These are phyloP conservation scores for Aspidiotus destructor DNA, from an alignment of 2,888 invertebrate species.

Conservation along the genomic window DNA sequence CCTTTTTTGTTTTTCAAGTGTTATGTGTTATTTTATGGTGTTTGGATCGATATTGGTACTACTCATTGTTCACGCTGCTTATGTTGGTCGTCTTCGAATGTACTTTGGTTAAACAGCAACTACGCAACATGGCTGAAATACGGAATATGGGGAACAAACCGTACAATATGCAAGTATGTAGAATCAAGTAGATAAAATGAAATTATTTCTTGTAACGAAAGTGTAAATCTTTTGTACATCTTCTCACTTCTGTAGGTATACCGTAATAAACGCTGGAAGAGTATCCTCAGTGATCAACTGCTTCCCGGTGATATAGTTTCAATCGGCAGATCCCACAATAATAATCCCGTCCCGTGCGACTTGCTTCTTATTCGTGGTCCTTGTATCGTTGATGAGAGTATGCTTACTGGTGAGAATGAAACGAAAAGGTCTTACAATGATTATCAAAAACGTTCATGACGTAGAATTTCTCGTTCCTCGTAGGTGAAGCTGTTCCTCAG, in stretches of 20 bases:
- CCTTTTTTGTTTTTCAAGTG: slow-evolving; percentile 99
- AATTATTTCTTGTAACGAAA: not conserved
- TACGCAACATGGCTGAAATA: slow-evolving; percentile 96
- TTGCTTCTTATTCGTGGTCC: slow-evolving; percentile 84
- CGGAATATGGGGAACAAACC: slow-evolving; percentile 99
- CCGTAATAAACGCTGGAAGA: slow-evolving; percentile 81
- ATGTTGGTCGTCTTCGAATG: slow-evolving; percentile 97
- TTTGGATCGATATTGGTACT: slow-evolving; percentile 97
- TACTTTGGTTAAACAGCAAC: slow-evolving; percentile 93
- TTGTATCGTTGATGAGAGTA: slow-evolving; percentile 97
- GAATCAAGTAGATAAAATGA: too few relatives aligned
- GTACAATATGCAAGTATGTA: slow-evolving; percentile 61
- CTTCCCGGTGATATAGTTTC: slow-evolving; percentile 96
- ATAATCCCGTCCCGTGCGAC: slow-evolving; percentile 93
- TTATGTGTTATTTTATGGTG: slow-evolving; percentile 99
- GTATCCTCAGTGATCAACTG: slow-evolving; percentile 73
- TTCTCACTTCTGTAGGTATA: slow-evolving; percentile 56
- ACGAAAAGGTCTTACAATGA: too few relatives aligned
- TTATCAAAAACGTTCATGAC: not conserved
- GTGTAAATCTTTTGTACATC: not conserved
- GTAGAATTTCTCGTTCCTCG: not conserved
- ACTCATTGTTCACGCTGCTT: slow-evolving; percentile 87
- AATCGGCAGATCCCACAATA: slow-evolving; percentile 76
- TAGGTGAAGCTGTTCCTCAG: slow-evolving; percentile 91
- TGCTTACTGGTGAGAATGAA: slow-evolving; percentile 70